phyloP scores from a whole-genome alignment of 2,113 vertebrate species.

The Microcebus griseorufus region DNA sequence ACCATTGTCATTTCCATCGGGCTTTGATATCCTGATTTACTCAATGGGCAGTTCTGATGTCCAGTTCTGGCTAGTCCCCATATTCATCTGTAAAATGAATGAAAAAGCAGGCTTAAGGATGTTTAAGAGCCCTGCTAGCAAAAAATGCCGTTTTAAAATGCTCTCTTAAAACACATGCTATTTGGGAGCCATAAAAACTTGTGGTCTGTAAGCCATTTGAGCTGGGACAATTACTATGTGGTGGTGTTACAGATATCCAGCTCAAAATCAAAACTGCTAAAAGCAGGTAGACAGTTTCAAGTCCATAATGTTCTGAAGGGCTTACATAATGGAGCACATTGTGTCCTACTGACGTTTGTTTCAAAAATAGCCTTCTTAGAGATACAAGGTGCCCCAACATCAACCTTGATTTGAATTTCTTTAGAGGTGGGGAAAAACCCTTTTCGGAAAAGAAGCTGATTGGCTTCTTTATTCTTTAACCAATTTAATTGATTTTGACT shows the following conservation, averaged over 20 bases:
- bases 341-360: constrained; percentile 70
- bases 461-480: constrained; percentile 58
- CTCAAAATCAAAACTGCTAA: constrained; percentile 64
- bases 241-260: constrained; percentile 46
- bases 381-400: constrained; percentile 57
- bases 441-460: constrained; percentile 59
- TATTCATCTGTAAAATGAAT: constrained; percentile 46
- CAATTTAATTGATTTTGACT: constrained; percentile 67
- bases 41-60: not conserved
- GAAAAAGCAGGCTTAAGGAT: not conserved
- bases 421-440: constrained; percentile 20
- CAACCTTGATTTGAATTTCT: constrained; percentile 73
- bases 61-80: not conserved
- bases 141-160: constrained; percentile 41
- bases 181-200: constrained; percentile 55
- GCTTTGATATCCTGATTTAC: constrained; percentile 24
- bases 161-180: constrained; percentile 44
- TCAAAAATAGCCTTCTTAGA: constrained; percentile 75
- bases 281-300: constrained; percentile 73
- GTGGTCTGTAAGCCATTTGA: constrained; percentile 49
- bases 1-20: not conserved
- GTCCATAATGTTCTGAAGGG: constrained; percentile 65
- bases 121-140: not conserved
- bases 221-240: constrained; percentile 43
- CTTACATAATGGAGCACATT: constrained; percentile 69